Base-by-base conservation (phyloP, 1,140 invertebrate species). In the Zaprionus tsacasi region DNA sequence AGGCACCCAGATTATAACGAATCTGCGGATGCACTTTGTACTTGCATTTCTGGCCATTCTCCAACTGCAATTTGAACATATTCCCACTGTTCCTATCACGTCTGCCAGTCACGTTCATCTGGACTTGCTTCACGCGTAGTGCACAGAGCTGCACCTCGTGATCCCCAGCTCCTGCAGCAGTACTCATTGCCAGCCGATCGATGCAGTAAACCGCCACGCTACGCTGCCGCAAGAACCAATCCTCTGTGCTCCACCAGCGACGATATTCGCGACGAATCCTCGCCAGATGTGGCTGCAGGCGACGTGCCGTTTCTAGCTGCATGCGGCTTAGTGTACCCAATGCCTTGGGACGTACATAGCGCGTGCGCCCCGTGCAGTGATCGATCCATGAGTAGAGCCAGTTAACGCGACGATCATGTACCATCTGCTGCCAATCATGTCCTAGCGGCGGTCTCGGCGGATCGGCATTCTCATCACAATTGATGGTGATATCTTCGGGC, bases 401-500 rank as follows among this genome's bases (percentile, higher is more conserved):
- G 1, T 6, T 35, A 10, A 71, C 60, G 1, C n/a, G 57, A 11
- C 10, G 59, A 48, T 71, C 69, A 21, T 71, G 69, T 15, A 43
- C 12, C 6, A 71, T 40, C 17, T 12, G 35, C 3, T 35, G 0
- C 69, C 69, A 71, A 10, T 11, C 17, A 15, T 71, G 60, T 10
- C 69, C 69, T 6, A 4, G 11, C 0, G 69, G 69, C 5, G 69
- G 59, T 21, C 3, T 6, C 0, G 68, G 68, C n/a, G 38, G 35
- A 10, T 13, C 13, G 7, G 6, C 27, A 12, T 17, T 0, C 17
- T 54, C 36, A 27, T 33, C 54, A 6, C 59, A 64, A 25, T 71
- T 71, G 3, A 71, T 71, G 3, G 13, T 25, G 0, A 71, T n/a
- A 11, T 71, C 69, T 30, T 71, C 69, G 15, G 69, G 59, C 52